Evolutionary conservation across 2,113 vertebrate species (phyloP).

Genomic region (Galbula dea): DNA sequence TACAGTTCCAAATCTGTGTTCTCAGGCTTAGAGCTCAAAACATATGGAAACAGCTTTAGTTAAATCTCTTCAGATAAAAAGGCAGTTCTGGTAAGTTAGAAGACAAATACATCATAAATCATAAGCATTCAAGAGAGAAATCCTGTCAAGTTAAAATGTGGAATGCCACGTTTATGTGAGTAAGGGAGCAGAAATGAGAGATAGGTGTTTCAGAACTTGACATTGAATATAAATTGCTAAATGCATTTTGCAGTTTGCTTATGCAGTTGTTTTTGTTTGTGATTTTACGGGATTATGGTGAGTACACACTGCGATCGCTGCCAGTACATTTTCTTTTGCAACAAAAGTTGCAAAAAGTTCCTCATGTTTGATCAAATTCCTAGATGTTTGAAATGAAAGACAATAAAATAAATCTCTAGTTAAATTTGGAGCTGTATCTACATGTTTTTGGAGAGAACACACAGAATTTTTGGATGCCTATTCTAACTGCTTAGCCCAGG

Average conservation of each 20-base stretch:
- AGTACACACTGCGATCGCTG: not conserved
- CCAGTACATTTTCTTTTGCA: not conserved
- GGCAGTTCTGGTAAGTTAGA: not conserved
- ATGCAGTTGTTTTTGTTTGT: not conserved
- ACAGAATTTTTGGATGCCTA: not conserved
- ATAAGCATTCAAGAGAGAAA: not conserved
- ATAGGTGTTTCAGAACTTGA: not conserved
- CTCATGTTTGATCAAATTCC: not conserved
- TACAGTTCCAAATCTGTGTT: not conserved
- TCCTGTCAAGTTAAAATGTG: not conserved
- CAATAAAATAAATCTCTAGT: not conserved
- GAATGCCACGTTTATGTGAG: not conserved
- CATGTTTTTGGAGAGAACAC: not conserved
- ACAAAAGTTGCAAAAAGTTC: not conserved
- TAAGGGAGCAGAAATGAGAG: not conserved
- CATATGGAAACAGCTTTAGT: conserved; percentile 33
- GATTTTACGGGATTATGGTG: not conserved
- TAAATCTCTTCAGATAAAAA: conserved; percentile 12
- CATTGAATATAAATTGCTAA: not conserved
- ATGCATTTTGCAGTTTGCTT: not conserved
- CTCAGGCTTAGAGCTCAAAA: conserved; percentile 10
- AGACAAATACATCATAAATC: not conserved
- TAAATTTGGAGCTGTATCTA: not conserved
- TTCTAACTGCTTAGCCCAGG: not conserved
- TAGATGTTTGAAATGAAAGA: not conserved